A percentile compares a stretch with the other conserved stretches of the same genome.
Evolutionary conservation across 2,113 vertebrate genomes (phyloP).

Genomic region (Bombycilla garrulus): DNA sequence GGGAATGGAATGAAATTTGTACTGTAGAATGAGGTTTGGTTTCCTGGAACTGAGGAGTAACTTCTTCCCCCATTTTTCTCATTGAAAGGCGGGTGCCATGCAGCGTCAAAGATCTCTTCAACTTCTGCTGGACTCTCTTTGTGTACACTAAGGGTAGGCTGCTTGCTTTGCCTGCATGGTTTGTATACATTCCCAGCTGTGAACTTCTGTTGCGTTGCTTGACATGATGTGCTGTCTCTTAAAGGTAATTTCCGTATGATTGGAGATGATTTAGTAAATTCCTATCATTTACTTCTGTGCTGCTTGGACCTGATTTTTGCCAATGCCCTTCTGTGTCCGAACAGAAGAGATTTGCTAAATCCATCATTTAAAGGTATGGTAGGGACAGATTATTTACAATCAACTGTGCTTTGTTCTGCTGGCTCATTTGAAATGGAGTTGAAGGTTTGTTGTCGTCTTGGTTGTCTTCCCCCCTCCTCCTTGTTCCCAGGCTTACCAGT

Average conservation of each 20-base stretch:
- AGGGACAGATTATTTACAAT: background rate
- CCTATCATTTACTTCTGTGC: constrained; percentile 97
- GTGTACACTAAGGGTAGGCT: constrained; percentile 94
- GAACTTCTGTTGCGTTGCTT: constrained; percentile 29
- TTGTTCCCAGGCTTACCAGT: constrained; percentile 76
- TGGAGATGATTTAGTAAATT: constrained; percentile 97
- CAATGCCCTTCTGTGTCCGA: constrained; percentile 87
- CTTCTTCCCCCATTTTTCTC: background rate
- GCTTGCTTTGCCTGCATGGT: background rate
- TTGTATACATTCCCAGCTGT: background rate
- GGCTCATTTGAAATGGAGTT: background rate
- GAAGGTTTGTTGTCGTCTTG: background rate
- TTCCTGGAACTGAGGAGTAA: background rate
- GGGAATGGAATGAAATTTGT: background rate
- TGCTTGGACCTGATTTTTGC: constrained; percentile 95
- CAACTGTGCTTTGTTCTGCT: background rate
- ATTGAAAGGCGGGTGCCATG: constrained; percentile 83
- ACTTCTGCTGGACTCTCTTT: constrained; percentile 98
- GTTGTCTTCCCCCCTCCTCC: background rate
- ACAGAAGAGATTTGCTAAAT: constrained; percentile 91
- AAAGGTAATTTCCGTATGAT: constrained; percentile 98
- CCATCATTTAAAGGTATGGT: constrained; percentile 86
- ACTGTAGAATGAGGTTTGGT: background rate
- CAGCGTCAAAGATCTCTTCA: constrained; percentile 89
- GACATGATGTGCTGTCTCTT: constrained; percentile 34